Base-by-base conservation (phyloP, 2,797 vertebrate species). In the Lerista edwardsae region DNA sequence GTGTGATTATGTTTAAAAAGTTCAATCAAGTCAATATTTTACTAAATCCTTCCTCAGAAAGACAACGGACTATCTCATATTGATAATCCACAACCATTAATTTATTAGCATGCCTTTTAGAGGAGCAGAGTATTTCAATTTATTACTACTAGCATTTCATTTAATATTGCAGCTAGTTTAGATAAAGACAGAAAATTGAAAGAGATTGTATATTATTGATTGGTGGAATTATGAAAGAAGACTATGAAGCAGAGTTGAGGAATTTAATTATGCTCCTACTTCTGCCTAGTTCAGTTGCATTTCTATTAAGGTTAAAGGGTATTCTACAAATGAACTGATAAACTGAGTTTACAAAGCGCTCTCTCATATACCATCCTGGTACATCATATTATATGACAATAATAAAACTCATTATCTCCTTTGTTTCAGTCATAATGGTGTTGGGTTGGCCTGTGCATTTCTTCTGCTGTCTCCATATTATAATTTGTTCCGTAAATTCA, bases 361-460 rank as follows among this genome's bases (percentile, higher is more conserved):
- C 90, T 86, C 89, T 91, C 82, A 83, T 84, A 93, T 87, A 93
- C 76, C 83, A 69, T 91, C 88, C 85, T 79, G 82, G 83, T 75
- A 89, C 92, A 90, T 91, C 14, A 19, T 92, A 87, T 92, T 94
- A 88, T 90, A 84, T 90, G 83, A 91, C 75, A 84, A 84, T 79
- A 94, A 91, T 94, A 94, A 93, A 95, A 94, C 74, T 94, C 92
- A 93, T 95, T 95, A 94, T 96, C 94, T 94, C 65, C 92, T 96
- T 95, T 96, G 93, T 96, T 96, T 95, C 91, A 92, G 62, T 87
- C 94, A 94, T 96, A 96, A 96, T 96, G 96, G 91, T 89, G 84
- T 94, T 93, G 92, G 81, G 79, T 93, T 92, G 90, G 92, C 79
- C 77, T 88, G 79, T 91, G 91, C 88, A 92, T 93, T 95, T 92